Evolutionary conservation across 2,113 vertebrate species (phyloP), one percentile per base, ranked within the genome.

Genomic region (Dicentrarchus labrax): DNA sequence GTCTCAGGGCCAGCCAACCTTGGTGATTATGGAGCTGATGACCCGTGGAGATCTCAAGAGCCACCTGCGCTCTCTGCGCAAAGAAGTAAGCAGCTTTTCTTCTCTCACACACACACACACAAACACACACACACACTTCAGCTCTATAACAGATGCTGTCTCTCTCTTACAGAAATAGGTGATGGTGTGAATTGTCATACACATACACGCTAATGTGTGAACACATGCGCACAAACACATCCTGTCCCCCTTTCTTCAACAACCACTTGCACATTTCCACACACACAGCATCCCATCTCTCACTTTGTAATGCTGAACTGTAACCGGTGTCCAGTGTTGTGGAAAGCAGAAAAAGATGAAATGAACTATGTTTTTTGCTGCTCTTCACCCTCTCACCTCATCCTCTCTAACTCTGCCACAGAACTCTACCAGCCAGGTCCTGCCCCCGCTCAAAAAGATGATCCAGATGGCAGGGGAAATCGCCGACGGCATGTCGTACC

Each of bases 11-110:
- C 98, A 99, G 91, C 98, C 98, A 19, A 99, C 98, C 0, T 92
- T 99, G 93, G 98, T 99, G 91, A 99, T 99, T 87, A 99, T 99
- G 98, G 98, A 99, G 89, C 95, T 99, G 91, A 99, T 99, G 98
- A 99, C 98, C 5, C 96, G 97, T 1, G 98, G 98, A 3, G 98
- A 99, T 89, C 97, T 99, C 85, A 99, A 99, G 94, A 99, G 98
- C 92, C 96, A 99, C 84, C 94, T 99, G 92, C 95, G 98, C 66
- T 99, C 98, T 30, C 90, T 99, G 50, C 96, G 97, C 36, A 97
- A 98, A 90, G 95, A 96, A 43, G 97, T 98, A 95, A 95, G 96
- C 75, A 93, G 60, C 65, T 70, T 71, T 64, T 72, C 11, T 2
- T 8, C 0, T 0, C 66, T 24, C 62, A 39, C n/a, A 8, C 68